These are phyloP conservation scores for Rotaria macrura DNA, from an alignment of 2,888 invertebrate species.

Conservation along the genomic window DNA sequence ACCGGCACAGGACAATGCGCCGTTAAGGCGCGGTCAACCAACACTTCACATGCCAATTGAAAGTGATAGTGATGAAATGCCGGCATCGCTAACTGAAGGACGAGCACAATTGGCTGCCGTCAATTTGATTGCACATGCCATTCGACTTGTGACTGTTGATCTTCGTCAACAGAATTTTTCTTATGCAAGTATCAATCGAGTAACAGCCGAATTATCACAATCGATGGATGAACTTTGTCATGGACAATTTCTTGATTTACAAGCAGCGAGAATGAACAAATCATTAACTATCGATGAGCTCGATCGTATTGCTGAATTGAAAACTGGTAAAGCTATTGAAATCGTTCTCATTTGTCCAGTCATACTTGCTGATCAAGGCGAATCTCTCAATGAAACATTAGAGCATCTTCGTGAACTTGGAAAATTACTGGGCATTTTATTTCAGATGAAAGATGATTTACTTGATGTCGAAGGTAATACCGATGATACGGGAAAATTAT, in stretches of 20 bases:
- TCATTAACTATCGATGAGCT: background rate
- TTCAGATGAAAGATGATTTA: slow-evolving; percentile 23
- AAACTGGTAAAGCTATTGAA: slow-evolving; percentile 20
- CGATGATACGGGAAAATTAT: background rate
- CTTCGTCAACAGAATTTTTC: background rate
- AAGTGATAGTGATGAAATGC: background rate
- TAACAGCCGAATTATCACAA: background rate
- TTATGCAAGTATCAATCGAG: background rate
- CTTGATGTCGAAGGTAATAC: background rate
- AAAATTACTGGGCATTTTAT: background rate
- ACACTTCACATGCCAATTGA: slow-evolving; percentile 1
- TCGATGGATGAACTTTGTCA: slow-evolving; percentile 15
- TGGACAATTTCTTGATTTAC: slow-evolving; percentile 13
- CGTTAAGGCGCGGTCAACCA: slow-evolving; percentile 16
- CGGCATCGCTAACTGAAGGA: slow-evolving; percentile 3
- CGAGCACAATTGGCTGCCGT: slow-evolving; percentile 10
- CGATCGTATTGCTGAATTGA: slow-evolving; percentile 4
- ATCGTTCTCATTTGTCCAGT: background rate
- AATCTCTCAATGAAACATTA: background rate
- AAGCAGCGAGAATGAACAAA: background rate
- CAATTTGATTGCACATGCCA: background rate
- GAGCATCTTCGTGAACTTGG: background rate
- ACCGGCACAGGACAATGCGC: slow-evolving; percentile 23
- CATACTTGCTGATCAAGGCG: background rate
- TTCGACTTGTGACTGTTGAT: background rate